phyloP scores from a whole-genome alignment of 2,113 vertebrate species.

The Clarias gariepinus region DNA sequence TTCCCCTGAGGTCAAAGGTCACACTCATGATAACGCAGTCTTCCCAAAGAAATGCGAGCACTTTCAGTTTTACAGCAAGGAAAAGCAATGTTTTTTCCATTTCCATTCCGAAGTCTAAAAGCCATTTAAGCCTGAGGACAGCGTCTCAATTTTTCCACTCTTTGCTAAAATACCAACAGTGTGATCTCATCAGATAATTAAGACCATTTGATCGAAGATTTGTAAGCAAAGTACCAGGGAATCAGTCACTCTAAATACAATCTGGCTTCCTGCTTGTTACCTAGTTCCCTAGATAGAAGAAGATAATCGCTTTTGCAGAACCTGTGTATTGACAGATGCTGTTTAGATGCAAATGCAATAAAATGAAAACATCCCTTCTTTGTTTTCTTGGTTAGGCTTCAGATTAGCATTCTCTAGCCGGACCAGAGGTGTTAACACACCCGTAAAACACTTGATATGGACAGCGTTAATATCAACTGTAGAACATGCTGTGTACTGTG shows the following conservation, averaged over 20 bases:
- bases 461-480: neutral
- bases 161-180: slow-evolving; percentile 4
- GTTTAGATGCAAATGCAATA: neutral
- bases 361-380: neutral
- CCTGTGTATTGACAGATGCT: neutral
- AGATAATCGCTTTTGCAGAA: neutral
- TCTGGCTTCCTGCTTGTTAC: neutral
- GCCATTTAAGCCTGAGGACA: neutral
- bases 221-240: slow-evolving; percentile 25
- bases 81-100: neutral
- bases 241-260: neutral
- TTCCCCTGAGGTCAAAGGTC: slow-evolving; percentile 34
- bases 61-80: slow-evolving; percentile 30
- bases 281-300: neutral
- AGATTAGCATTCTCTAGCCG: neutral
- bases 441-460: neutral
- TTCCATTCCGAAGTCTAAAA: neutral
- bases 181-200: slow-evolving; percentile 21
- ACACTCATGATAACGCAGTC: slow-evolving; percentile 33
- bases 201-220: slow-evolving; percentile 19
- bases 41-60: neutral
- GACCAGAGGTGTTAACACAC: neutral
- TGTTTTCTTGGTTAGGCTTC: neutral
- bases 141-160: slow-evolving; percentile 15
- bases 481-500: neutral